phyloP scores from a whole-genome alignment of 2,797 vertebrate genomes.

The Anguilla megastoma region DNA sequence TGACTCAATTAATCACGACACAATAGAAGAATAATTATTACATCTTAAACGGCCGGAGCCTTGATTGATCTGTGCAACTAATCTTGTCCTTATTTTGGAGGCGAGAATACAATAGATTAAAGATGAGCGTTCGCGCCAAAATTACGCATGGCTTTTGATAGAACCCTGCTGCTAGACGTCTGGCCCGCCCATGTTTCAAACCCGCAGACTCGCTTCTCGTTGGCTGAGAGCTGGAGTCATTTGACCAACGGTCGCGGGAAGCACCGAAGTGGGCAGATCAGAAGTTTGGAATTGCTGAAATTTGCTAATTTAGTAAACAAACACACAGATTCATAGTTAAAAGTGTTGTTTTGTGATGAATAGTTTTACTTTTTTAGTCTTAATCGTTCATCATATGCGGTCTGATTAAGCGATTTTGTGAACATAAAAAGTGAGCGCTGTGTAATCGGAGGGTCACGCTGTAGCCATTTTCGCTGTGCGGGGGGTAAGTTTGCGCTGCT shows the following conservation, averaged over 20 bases:
- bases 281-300: constrained; percentile 56
- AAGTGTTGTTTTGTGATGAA: not conserved
- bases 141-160: constrained; percentile 40
- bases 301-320: constrained; percentile 67
- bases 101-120: constrained; percentile 53
- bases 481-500: not conserved
- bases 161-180: constrained; percentile 52
- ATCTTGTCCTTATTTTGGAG: constrained; percentile 57
- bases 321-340: constrained; percentile 26
- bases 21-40: constrained; percentile 52
- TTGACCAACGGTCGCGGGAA: constrained; percentile 98
- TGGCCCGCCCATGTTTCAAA: constrained; percentile 79
- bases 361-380: not conserved
- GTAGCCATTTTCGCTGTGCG: constrained; percentile 18
- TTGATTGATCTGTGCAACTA: constrained; percentile 18
- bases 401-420: not conserved
- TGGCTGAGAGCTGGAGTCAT: constrained; percentile 63
- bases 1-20: constrained; percentile 14
- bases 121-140: constrained; percentile 65
- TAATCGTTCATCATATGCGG: not conserved
- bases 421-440: not conserved
- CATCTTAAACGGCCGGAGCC: constrained; percentile 44
- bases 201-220: constrained; percentile 58
- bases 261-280: constrained; percentile 62
- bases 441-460: not conserved